Evolutionary conservation across 2,888 invertebrate species (phyloP).

Genomic region (Drosophila meridiana): DNA sequence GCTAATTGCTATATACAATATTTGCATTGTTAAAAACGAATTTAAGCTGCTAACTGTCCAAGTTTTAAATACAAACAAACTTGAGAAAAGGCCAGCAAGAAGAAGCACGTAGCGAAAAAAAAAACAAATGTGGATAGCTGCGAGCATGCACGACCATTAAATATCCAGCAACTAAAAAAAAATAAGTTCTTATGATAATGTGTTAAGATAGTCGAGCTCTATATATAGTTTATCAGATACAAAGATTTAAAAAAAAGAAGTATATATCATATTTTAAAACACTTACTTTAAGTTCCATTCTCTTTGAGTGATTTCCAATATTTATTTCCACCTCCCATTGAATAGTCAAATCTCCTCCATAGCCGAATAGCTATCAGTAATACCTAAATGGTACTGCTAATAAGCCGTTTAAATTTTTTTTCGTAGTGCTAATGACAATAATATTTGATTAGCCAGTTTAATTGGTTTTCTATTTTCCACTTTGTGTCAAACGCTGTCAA

Average conservation of each 20-base stretch:
- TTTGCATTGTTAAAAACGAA: constrained; percentile 72
- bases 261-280: background rate
- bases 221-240: too few relatives aligned
- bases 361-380: constrained; percentile 42
- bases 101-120: background rate
- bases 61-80: constrained; percentile 31
- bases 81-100: constrained; percentile 23
- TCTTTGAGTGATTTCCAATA: background rate
- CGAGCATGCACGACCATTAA: background rate
- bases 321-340: background rate
- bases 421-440: constrained; percentile 79
- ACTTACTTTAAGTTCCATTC: background rate
- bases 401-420: constrained; percentile 75
- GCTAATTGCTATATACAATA: constrained; percentile 70
- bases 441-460: constrained; percentile 82
- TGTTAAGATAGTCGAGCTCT: too few relatives aligned
- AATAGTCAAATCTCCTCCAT: background rate
- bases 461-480: constrained; percentile 71
- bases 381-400: constrained; percentile 78
- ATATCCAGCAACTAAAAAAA: background rate
- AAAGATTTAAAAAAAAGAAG: too few relatives aligned
- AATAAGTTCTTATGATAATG: background rate
- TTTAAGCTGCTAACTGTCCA: constrained; percentile 67
- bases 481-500: constrained; percentile 66
- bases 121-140: background rate